phyloP scores from a whole-genome alignment of 1,140 invertebrate genomes.

The Meloidogyne floridensis region DNA sequence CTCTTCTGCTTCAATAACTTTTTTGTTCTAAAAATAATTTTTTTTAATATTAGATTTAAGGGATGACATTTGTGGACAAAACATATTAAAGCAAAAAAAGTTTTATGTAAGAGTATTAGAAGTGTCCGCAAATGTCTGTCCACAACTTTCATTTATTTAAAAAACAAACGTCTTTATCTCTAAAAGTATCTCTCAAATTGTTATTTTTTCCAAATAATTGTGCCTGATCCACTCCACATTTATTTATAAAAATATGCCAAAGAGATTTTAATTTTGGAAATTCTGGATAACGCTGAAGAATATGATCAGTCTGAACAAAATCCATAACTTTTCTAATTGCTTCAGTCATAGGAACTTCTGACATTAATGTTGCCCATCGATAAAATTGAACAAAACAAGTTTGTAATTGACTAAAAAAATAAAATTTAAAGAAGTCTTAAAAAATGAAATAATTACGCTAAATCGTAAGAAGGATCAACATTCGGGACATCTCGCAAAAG shows the following conservation, averaged over 20 bases:
- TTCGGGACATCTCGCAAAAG: not conserved
- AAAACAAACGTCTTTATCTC: not conserved
- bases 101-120: no score
- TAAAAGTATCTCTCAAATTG: not conserved
- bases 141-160: no score
- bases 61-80: no score
- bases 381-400: slow-evolving; percentile 1
- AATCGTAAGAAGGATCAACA: not conserved
- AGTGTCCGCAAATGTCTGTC: no score
- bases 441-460: not conserved
- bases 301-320: not conserved
- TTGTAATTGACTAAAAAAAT: not conserved
- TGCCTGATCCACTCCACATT: not conserved
- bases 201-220: not conserved
- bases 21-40: not conserved
- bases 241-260: not conserved
- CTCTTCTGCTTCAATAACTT: not conserved
- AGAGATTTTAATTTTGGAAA: not conserved
- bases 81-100: no score
- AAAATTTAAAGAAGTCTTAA: not conserved
- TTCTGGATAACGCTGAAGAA: slow-evolving; percentile 1
- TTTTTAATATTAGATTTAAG: not conserved
- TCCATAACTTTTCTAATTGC: slow-evolving; percentile 1
- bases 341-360: not conserved
- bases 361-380: not conserved